phyloP scores from a whole-genome alignment of 2,888 invertebrate genomes.

The Sinelater perroti region DNA sequence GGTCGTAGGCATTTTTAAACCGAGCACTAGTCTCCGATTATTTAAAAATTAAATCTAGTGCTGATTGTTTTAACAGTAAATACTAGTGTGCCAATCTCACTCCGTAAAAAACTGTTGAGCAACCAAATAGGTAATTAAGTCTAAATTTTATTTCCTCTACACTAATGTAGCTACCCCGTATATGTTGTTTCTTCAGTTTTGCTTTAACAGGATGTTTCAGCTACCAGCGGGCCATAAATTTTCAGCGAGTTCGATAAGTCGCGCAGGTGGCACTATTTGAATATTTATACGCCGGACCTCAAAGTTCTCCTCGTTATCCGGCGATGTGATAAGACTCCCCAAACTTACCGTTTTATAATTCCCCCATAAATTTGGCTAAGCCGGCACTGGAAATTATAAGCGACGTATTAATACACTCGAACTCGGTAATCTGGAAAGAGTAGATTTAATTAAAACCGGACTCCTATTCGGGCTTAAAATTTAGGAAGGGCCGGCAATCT shows the following conservation, averaged over 20 bases:
- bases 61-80: too few relatives aligned
- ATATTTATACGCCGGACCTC: conserved; percentile 35
- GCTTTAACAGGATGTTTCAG: not conserved
- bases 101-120: too few relatives aligned
- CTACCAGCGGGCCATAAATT: not conserved
- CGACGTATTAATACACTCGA: conserved; percentile 2
- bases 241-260: conserved; percentile 25
- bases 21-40: too few relatives aligned
- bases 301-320: conserved; percentile 34
- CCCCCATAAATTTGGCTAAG: conserved; percentile 42
- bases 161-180: too few relatives aligned
- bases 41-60: too few relatives aligned
- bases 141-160: too few relatives aligned
- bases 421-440: conserved; percentile 3
- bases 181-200: not conserved
- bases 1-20: too few relatives aligned
- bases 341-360: conserved; percentile 37
- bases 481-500: too few relatives aligned
- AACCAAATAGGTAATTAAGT: too few relatives aligned
- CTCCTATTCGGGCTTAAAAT: too few relatives aligned
- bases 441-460: conserved; percentile 3
- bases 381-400: conserved; percentile 36
- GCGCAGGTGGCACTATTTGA: conserved; percentile 36
- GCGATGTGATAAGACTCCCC: conserved; percentile 37
- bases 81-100: too few relatives aligned